These are phyloP conservation scores for Acanthopleura granulata DNA, from an alignment of 2,888 invertebrate genomes.

Conservation along the genomic window DNA sequence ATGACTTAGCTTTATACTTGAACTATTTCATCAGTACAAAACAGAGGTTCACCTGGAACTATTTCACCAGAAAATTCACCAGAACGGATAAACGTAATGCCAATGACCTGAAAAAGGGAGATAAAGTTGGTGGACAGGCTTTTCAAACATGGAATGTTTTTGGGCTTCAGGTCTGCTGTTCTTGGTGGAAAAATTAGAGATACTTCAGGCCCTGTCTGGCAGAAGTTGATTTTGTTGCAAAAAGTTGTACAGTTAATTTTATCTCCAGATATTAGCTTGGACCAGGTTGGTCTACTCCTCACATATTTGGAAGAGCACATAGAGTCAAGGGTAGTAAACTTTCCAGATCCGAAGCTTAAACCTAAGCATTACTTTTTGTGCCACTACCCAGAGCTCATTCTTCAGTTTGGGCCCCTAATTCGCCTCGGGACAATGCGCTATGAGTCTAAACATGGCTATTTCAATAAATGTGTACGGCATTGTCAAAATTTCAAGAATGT, in stretches of 20 bases:
- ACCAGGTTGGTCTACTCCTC: background rate
- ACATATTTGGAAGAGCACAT: background rate
- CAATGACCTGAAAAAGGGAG: background rate
- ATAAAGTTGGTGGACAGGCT: slow-evolving; percentile 15
- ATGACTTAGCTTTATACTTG: background rate
- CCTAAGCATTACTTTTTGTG: background rate
- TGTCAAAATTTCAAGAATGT: slow-evolving; percentile 24
- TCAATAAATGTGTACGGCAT: slow-evolving; percentile 17
- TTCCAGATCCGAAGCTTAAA: slow-evolving; percentile 1
- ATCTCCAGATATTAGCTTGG: background rate
- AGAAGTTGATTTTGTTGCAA: background rate
- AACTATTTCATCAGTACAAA: background rate
- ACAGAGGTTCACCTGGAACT: background rate
- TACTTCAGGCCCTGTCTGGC: background rate
- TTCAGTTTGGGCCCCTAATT: slow-evolving; percentile 20
- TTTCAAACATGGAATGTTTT: background rate
- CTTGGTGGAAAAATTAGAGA: background rate
- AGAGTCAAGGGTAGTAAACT: background rate
- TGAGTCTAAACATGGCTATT: slow-evolving; percentile 21
- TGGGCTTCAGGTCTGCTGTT: background rate
- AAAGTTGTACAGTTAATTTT: background rate
- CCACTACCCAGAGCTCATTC: slow-evolving; percentile 19
- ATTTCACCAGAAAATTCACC: background rate
- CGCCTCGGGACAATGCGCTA: slow-evolving; percentile 16
- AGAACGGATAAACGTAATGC: background rate